Conservation (phyloP, 2,888 invertebrate genomes). For the Malthinus flaveolus region DNA sequence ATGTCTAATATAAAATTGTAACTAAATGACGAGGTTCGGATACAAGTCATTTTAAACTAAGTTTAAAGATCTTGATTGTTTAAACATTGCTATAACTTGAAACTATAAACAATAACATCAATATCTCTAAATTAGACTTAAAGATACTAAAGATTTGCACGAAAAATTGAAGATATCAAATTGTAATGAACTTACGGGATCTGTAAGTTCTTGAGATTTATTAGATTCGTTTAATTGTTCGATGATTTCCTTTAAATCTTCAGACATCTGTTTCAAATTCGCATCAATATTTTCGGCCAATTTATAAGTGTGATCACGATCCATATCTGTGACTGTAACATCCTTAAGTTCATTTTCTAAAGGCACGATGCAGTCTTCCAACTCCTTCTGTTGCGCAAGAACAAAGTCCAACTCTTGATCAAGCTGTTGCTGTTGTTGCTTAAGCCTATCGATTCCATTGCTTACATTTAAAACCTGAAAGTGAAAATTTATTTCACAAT, state of each 20-base stretch:
- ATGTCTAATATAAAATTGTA: slow-evolving; percentile 42
- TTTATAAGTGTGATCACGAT: slow-evolving; percentile 85
- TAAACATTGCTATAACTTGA: not conserved
- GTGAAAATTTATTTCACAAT: not conserved
- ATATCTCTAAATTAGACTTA: too few species aligned
- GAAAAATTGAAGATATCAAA: too few species aligned
- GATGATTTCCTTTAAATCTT: slow-evolving; percentile 93
- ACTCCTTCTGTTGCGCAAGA: slow-evolving; percentile 86
- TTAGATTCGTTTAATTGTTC: slow-evolving; percentile 91
- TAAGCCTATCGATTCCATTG: slow-evolving; percentile 84
- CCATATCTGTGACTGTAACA: slow-evolving; percentile 76
- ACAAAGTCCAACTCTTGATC: slow-evolving; percentile 95
- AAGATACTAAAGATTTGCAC: too few species aligned
- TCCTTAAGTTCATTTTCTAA: slow-evolving; percentile 79
- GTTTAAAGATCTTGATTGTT: not conserved
- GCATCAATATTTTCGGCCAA: slow-evolving; percentile 89
- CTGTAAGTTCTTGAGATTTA: slow-evolving; percentile 78
- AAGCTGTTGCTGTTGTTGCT: slow-evolving; percentile 84
- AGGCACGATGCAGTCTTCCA: slow-evolving; percentile 84
- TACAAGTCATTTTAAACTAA: not conserved
- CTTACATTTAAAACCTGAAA: slow-evolving; percentile 79
- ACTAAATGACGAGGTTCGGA: not conserved
- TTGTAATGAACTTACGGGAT: slow-evolving; percentile 75
- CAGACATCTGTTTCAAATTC: slow-evolving; percentile 91
- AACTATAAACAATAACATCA: too few species aligned